Base-by-base conservation (phyloP, 2,888 invertebrate species). In the Drosophila acutilabella region DNA sequence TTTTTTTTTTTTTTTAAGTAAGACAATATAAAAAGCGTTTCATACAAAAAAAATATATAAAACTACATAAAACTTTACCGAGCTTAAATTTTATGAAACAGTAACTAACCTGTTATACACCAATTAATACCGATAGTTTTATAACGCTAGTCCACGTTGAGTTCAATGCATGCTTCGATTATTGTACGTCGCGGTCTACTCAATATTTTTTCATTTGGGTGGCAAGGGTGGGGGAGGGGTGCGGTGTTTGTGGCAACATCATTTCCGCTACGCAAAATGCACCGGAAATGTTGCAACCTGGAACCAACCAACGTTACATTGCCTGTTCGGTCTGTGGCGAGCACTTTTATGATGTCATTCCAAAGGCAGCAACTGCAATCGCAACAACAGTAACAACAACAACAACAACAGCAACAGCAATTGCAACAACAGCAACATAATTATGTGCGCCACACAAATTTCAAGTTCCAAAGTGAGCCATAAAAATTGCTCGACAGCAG, bases 191-290 rank as follows among this genome's bases (percentile, higher is more conserved):
- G 54, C 7, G n/a, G 40, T 23, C 33, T 58, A 13, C 16, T 20
- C 47, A 52, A 14, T 36, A 30, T 44, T 51, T 30, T 8, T 6
- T 0, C 7, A 8, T 8, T 7, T 30, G 30, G 30, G 54, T 26
- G 51, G 14, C 42, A 41, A 45, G 48, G 54, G 56, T 36, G 36
- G 13, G 36, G 36, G 4, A 4, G 11, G 3, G 36, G 13, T 13
- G 36, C 13, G 13, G 11, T 36, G 36, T 36, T 36, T 36, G 36
- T 36, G 36, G 36, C 72, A 72, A 79, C 73, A 66, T 80, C 72
- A 80, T 81, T 86, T 82, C 81, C 86, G 86, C 52, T 81, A 85
- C 81, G 81, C 81, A 85, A 85, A 85, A 81, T 82, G 80, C 82
- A 71, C 79, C 81, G 84, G 84, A 84, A 81, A 68, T 80, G 77